Evolutionary conservation across 1,140 invertebrate species (phyloP), one percentile per base, ranked within the genome.

Genomic region (Drosophila sturtevanti): DNA sequence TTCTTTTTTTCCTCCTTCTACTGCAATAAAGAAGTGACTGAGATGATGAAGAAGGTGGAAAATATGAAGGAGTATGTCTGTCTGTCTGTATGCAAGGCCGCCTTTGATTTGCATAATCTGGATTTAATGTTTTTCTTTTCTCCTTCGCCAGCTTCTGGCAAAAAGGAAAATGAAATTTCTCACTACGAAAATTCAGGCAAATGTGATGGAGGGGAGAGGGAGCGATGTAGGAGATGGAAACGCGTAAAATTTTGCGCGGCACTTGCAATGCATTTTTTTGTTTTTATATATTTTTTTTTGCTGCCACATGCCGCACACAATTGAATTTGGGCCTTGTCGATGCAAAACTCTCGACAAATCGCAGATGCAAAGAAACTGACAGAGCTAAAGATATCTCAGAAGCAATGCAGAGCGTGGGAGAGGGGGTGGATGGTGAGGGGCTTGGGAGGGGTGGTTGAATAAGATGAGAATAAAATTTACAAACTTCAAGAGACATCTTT

Each of bases 101-200:
- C 76, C 63, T 79, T 86, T 79, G 78, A 82, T 86, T 86, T 86
- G 79, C 75, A 86, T 86, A 86, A 81, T 86, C 79, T 79, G 63
- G 70, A 64, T 38, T 87, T 86, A 79, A 81, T 72, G 54, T 56
- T 68, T 64, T 67, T 81, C 41, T 48, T 48, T 51, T 60, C 35
- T 66, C 44, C 9, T 63, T 63, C 63, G 31, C 16, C 12, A 60
- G 34, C n/a, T 51, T 60, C 63, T 34, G 14, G 12, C 14, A 12
- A 12, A 41, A 16, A 16, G 7, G 14, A 6, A 31, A 31, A 31
- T 31, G 27, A 31, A 31, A 31, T 31, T 31, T 31, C 27, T 31
- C 27, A 7, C 27, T 31, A 6, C 27, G 27, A 6, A 6, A 31
- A 1, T 6, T 6, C 27, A 6, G 27, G 5, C 27, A 31, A 31